Evolutionary conservation across 2,888 invertebrate genomes (phyloP).

Genomic region (Phengaris alcon): DNA sequence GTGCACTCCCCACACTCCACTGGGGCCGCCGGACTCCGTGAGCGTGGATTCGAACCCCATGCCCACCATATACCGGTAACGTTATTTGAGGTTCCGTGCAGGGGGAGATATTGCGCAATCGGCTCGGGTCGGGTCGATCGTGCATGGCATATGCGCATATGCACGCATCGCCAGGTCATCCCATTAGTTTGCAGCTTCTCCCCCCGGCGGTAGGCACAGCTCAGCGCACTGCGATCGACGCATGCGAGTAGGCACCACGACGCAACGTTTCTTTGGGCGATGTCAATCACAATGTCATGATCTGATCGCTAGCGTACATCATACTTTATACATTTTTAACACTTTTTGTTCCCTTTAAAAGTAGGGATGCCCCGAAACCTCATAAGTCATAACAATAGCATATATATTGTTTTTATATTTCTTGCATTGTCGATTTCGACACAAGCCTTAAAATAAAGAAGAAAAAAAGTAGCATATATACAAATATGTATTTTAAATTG

Average conservation of each 20-base stretch:
- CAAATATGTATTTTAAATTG: no score
- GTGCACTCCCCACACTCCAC: conserved; percentile 72
- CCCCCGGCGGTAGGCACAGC: conserved; percentile 62
- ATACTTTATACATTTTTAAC: neutral
- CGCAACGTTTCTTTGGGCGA: conserved; percentile 46
- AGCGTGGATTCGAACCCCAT: conserved; percentile 92
- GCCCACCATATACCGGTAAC: conserved; percentile 93
- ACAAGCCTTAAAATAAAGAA: no score
- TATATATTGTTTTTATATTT: no score
- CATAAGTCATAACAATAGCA: no score
- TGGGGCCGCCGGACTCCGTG: conserved; percentile 83
- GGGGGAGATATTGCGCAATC: conserved; percentile 53
- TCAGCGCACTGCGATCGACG: conserved; percentile 72
- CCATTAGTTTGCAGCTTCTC: conserved; percentile 49
- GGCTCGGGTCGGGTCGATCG: conserved; percentile 37
- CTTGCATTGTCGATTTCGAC: no score
- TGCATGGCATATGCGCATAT: conserved; percentile 36
- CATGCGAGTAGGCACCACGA: conserved; percentile 70
- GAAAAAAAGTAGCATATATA: no score
- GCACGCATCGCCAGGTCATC: conserved; percentile 34
- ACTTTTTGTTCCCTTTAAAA: neutral
- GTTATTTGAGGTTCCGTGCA: conserved; percentile 47
- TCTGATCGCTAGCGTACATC: conserved; percentile 33
- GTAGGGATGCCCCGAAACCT: no score
- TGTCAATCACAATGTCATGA: conserved; percentile 37